Percentiles rank a stretch among this genome's conserved stretches.
phyloP scores from a whole-genome alignment of 2,797 vertebrate genomes.

The Otolemur crassicaudatus region DNA sequence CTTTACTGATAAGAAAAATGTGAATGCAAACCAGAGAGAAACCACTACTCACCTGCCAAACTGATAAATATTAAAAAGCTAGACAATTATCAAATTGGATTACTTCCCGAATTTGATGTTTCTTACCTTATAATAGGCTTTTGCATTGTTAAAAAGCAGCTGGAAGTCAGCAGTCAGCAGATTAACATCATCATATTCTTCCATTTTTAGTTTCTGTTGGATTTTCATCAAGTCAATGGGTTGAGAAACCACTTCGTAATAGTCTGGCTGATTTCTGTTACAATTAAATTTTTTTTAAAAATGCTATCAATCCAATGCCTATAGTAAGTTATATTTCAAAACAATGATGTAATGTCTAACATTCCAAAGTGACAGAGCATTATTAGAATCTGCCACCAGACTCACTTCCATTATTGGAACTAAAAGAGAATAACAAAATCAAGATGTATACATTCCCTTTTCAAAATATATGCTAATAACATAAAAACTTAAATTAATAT shows the following conservation, averaged over 20 bases:
- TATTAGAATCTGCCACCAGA: background rate
- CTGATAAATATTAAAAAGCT: slow-evolving; percentile 33
- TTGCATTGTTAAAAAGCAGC: slow-evolving; percentile 97
- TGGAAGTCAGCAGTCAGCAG: slow-evolving; percentile 97
- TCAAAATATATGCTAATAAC: slow-evolving; percentile 5
- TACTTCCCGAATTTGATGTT: slow-evolving; percentile 41
- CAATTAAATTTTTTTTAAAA: slow-evolving; percentile 66
- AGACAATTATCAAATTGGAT: background rate
- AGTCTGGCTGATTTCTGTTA: slow-evolving; percentile 98
- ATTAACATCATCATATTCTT: slow-evolving; percentile 98
- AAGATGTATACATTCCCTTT: background rate
- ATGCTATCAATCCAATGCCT: slow-evolving; percentile 53
- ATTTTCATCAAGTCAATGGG: slow-evolving; percentile 99
- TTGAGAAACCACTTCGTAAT: slow-evolving; percentile 98
- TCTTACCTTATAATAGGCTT: slow-evolving; percentile 97
- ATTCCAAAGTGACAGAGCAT: slow-evolving; percentile 47
- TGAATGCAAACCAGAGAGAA: slow-evolving; percentile 39
- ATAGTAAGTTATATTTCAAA: slow-evolving; percentile 54
- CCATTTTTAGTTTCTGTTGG: slow-evolving; percentile 99
- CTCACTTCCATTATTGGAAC: background rate
- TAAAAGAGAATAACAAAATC: slow-evolving; percentile 42
- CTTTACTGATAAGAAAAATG: background rate
- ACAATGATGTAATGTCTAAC: slow-evolving; percentile 16
- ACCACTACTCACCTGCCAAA: background rate
- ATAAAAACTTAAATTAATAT: slow-evolving; percentile 31